phyloP scores from a whole-genome alignment of 2,888 invertebrate genomes.

The Allacma fusca region DNA sequence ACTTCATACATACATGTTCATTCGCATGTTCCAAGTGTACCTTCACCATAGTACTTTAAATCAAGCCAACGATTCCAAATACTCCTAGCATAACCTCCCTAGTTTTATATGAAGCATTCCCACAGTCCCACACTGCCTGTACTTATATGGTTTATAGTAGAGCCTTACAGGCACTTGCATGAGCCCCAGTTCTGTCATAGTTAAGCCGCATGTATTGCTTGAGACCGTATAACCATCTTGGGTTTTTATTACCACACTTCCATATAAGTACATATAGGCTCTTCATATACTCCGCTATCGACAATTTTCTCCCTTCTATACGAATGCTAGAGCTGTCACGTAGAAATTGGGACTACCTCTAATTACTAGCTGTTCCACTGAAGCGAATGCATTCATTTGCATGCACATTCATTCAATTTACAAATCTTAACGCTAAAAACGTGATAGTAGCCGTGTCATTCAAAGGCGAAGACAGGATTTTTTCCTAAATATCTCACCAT shows the following conservation, averaged over 20 bases:
- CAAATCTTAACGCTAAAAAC: not conserved
- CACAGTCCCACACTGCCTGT: too few species aligned
- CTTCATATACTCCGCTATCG: not conserved
- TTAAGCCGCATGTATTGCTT: not conserved
- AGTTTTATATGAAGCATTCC: too few species aligned
- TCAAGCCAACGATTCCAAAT: not conserved
- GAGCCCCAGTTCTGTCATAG: slow-evolving; percentile 7
- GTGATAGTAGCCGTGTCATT: not conserved
- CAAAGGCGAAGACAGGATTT: not conserved
- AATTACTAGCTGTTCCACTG: slow-evolving; percentile 8
- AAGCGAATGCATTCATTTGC: slow-evolving; percentile 6
- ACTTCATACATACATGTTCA: not conserved
- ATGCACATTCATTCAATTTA: slow-evolving; percentile 16
- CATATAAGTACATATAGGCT: not conserved
- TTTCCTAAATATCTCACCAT: not conserved
- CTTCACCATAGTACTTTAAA: not conserved
- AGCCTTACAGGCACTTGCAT: not conserved
- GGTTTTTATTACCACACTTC: not conserved
- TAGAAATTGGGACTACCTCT: not conserved
- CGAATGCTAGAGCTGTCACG: not conserved
- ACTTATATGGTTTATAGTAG: too few species aligned
- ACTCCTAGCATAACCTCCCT: too few species aligned
- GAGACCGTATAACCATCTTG: not conserved
- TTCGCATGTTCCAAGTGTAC: not conserved
- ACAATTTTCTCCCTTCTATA: not conserved